These are phyloP conservation scores for Yasuhikotakia modesta DNA, from an alignment of 2,797 vertebrate genomes.

Conservation along the genomic window DNA sequence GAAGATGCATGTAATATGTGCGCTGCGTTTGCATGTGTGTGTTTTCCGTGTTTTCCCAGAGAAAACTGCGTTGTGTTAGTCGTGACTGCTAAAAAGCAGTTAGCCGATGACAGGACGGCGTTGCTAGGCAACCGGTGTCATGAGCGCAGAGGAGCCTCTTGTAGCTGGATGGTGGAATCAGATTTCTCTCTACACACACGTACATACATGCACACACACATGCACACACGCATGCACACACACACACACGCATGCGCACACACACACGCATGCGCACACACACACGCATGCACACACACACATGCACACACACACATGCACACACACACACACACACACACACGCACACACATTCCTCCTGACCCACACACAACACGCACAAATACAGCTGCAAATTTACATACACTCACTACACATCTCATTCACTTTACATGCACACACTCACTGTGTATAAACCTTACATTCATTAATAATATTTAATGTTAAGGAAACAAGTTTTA, in stretches of 20 bases:
- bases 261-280: conserved; percentile 48
- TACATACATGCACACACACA: conserved; percentile 45
- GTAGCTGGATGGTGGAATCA: conserved; percentile 78
- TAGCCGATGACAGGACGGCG: conserved; percentile 87
- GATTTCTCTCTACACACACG: conserved; percentile 58
- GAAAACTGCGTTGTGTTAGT: conserved; percentile 85
- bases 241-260: conserved; percentile 41
- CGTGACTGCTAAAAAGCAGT: conserved; percentile 89
- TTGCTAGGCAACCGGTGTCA: conserved; percentile 86
- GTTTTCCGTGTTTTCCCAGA: conserved; percentile 66
- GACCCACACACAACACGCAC: conserved; percentile 46
- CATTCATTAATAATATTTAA: too few species aligned
- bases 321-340: conserved; percentile 38
- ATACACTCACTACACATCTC: too few species aligned
- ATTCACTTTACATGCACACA: neutral
- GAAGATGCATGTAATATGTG: conserved; percentile 60
- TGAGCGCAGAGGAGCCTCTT: conserved; percentile 78
- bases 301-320: conserved; percentile 43
- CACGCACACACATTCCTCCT: conserved; percentile 39
- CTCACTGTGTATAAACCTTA: neutral
- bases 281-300: conserved; percentile 39
- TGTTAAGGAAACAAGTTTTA: conserved; percentile 13
- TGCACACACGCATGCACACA: conserved; percentile 40
- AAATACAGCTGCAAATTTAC: neutral
- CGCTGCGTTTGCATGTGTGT: conserved; percentile 64